Base-by-base conservation (phyloP, 2,113 vertebrate species). In the Corvus hawaiiensis region DNA sequence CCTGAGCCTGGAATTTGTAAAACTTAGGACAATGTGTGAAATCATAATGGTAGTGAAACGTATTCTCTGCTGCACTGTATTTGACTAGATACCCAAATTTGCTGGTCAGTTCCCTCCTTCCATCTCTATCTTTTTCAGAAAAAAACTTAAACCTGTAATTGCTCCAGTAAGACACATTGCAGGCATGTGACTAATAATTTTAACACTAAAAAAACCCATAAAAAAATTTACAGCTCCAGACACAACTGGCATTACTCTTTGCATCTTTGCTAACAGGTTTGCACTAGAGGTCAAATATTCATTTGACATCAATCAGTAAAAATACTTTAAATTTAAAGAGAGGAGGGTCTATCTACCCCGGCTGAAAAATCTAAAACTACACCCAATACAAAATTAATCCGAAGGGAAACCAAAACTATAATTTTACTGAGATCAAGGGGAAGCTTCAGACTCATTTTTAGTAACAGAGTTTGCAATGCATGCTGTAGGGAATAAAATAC, bases 401-500 rank as follows among this genome's bases (percentile, higher is more conserved):
- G 64, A 94, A 84, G 32, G 41, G 67, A 96, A 81, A 75, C 73
- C 4, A 9, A 94, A 87, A 83, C 79, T 66, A 23, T 90, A 87
- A 95, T 89, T 93, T 96, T 93, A 92, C 68, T 56, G 88, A 84
- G 78, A 96, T 96, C 96, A 97, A 95, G 94, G 78, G 51, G 71
- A 90, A 87, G 84, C 54, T 55, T 95, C 79, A 90, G 26, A 74
- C 13, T 93, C 49, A 39, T 94, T 97, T 96, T 96, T 91, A 95
- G 93, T 95, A 76, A 90, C 44, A 63, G 77, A 93, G 84, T 94
- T 96, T 93, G 88, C 72, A 90, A 55, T 91, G 87, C 55, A 78
- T 87, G 90, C 96, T 96, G 80, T 89, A 95, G 94, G 97, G 94
- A 97, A 94, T 96, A 96, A 97, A 96, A 85, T 95, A 96, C 74